Base-by-base conservation (phyloP, 2,888 invertebrate genomes). In the Pyrrhosoma nymphula region DNA sequence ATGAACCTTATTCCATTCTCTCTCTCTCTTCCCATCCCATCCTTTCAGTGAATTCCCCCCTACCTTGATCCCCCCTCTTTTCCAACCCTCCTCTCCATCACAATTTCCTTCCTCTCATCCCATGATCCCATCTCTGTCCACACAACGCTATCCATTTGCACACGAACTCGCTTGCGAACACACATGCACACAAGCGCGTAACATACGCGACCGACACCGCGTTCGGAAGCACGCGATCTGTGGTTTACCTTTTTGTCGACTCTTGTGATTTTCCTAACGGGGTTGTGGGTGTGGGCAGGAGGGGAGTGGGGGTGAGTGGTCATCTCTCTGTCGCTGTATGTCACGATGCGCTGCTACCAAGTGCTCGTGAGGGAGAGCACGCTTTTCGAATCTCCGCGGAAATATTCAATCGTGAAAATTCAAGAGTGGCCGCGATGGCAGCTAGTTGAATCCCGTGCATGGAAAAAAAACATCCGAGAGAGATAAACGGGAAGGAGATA, bases 201-300 rank as follows among this genome's bases (percentile, higher is more conserved):
- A 60, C 55, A 39, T 26, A n/a, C 26, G 56, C 55, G 89, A 82
- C 89, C 55, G n/a, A 89, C 89, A 56, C 89, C 16, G 55, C 89
- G 89, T 56, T 69, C 91, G 69, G 93, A 93, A 93, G 69, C 93
- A 93, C 93, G 63, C 93, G 55, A 82, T 82, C 93, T 93, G 93
- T 69, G 93, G 93, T 93, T 93, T 91, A 47, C 82, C 69, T 93
- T 93, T 69, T 39, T 75, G 93, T 75, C 93, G 39, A 75, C 93
- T 93, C 93, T 93, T 39, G 47, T 47, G 93, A 93, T 93, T 93
- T 93, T 93, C 75, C 93, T 60, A 82, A 30, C 82, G 82, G 35
- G n/a, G n/a, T n/a, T n/a, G n/a, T n/a, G n/a, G n/a, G n/a, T n/a
- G n/a, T n/a, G n/a, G n/a, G n/a, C n/a, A 47, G 4, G 47, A 47